These are phyloP conservation scores for Parnassius glacialis DNA, from an alignment of 2,888 invertebrate genomes.

Conservation along the genomic window DNA sequence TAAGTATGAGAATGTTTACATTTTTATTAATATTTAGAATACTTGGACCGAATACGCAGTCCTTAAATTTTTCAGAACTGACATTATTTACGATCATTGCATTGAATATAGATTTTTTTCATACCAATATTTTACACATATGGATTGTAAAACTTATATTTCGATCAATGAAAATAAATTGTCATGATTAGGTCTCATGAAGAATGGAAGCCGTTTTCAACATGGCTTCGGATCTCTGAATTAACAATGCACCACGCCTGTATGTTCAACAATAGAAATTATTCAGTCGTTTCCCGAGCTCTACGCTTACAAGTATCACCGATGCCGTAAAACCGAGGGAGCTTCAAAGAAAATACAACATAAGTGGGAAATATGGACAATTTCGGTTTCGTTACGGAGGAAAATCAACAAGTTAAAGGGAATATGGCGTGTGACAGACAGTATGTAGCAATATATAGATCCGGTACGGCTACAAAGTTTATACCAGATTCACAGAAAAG, in stretches of 20 bases:
- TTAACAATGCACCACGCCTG: constrained; percentile 49
- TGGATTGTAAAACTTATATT: background rate
- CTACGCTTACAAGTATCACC: constrained; percentile 21
- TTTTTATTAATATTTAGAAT: no score
- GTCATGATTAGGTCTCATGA: background rate
- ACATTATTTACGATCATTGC: no score
- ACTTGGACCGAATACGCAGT: no score
- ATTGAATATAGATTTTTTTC: background rate
- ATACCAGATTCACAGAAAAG: background rate
- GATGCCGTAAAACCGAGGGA: constrained; percentile 2
- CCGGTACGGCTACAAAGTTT: background rate
- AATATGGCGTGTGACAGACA: constrained; percentile 8
- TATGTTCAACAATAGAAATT: constrained; percentile 31
- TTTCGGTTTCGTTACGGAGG: constrained; percentile 55
- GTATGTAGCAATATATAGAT: constrained; percentile 15
- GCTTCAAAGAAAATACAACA: background rate
- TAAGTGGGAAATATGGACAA: constrained; percentile 52
- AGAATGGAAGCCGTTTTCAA: constrained; percentile 35
- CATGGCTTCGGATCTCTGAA: constrained; percentile 40
- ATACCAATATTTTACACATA: background rate
- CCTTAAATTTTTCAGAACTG: no score
- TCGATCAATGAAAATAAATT: background rate
- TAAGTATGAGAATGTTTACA: no score
- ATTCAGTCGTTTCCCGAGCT: constrained; percentile 36
- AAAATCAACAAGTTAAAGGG: constrained; percentile 38